Evolutionary conservation across 2,797 vertebrate genomes (phyloP).

Genomic region (Urosaurus nigricauda): DNA sequence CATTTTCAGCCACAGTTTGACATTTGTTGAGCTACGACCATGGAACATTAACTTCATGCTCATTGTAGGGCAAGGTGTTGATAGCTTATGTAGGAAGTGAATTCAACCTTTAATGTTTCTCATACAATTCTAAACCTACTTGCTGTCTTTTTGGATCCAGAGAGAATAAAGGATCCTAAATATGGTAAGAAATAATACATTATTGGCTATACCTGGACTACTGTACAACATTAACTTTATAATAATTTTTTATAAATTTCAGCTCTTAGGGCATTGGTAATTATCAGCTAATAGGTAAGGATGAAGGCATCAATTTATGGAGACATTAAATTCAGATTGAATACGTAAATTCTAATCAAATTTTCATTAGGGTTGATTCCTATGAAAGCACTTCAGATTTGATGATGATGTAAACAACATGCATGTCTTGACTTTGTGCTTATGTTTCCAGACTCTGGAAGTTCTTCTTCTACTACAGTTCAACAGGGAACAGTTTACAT

Average conservation of each 20-base stretch:
- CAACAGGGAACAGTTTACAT: not conserved
- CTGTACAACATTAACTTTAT: not conserved
- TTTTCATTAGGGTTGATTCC: constrained; percentile 4
- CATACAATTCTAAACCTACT: not conserved
- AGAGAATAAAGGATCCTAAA: constrained; percentile 13
- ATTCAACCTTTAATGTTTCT: constrained; percentile 5
- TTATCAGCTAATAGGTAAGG: not conserved
- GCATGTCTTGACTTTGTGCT: not conserved
- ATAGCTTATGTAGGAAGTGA: constrained; percentile 19
- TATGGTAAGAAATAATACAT: not conserved
- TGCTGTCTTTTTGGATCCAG: not conserved
- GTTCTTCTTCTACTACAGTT: not conserved
- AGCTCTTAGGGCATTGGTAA: not conserved
- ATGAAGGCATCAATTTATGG: constrained; percentile 1
- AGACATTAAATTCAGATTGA: constrained; percentile 10
- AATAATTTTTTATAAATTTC: constrained; percentile 10
- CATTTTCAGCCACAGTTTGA: not conserved
- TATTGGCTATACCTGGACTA: not conserved
- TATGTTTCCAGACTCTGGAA: not conserved
- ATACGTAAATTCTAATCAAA: constrained; percentile 25
- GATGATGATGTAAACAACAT: constrained; percentile 8
- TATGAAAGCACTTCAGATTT: not conserved
- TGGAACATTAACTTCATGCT: constrained; percentile 14
- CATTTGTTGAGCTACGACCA: not conserved
- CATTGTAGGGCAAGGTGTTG: not conserved